phyloP scores from a whole-genome alignment of 2,888 invertebrate species.

The Anticlea derivata region DNA sequence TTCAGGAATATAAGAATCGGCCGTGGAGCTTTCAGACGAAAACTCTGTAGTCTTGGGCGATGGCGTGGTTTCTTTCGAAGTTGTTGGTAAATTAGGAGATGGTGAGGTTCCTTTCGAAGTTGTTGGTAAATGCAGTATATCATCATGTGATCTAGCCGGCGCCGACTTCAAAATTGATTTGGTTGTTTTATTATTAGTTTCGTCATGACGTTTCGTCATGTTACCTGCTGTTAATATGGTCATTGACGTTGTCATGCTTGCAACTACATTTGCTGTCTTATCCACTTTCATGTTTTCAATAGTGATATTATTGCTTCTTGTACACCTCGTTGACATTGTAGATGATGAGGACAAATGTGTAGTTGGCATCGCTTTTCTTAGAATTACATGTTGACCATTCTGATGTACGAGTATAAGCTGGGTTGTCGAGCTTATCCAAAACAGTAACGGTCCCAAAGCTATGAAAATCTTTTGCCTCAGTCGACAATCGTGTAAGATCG shows the following conservation, averaged over 20 bases:
- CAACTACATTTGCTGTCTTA: not conserved
- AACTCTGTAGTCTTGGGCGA: not conserved
- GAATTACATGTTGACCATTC: constrained; percentile 13
- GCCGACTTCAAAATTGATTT: not conserved
- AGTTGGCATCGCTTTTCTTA: constrained; percentile 1
- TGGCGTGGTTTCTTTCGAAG: not conserved
- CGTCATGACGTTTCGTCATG: not conserved
- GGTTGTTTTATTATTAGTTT: not conserved
- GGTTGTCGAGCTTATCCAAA: constrained; percentile 49
- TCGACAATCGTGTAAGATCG: constrained; percentile 36
- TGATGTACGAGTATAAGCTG: constrained; percentile 21
- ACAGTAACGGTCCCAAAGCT: constrained; percentile 43
- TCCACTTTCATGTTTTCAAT: not conserved
- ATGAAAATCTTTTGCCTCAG: constrained; percentile 43
- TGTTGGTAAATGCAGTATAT: not conserved
- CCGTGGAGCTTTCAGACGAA: constrained; percentile 6
- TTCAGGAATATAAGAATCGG: not conserved
- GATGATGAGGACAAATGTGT: not conserved
- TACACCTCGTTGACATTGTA: constrained; percentile 1
- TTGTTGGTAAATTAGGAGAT: not conserved
- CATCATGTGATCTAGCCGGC: no score
- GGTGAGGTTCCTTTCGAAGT: not conserved
- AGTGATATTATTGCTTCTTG: constrained; percentile 6
- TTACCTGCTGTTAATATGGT: not conserved
- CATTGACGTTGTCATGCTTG: not conserved